These are phyloP conservation scores for Gallinago undulata DNA, from an alignment of 2,113 vertebrate genomes.

Conservation along the genomic window DNA sequence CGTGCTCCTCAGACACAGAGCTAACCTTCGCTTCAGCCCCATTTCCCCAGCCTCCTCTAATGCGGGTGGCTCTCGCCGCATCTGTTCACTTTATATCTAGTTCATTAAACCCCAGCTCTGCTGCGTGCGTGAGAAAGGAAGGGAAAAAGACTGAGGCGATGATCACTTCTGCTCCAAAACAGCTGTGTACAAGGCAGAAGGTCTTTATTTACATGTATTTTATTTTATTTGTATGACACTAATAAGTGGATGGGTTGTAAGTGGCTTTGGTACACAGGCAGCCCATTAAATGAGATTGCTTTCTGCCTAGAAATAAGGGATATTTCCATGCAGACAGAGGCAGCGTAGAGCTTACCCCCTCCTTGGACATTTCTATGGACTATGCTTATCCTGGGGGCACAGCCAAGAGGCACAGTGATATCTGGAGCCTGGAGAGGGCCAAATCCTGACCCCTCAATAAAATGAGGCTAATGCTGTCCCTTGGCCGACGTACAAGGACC, in stretches of 20 bases:
- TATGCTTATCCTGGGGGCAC: background rate
- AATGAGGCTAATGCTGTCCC: background rate
- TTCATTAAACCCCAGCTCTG: conserved; percentile 18
- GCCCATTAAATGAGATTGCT: background rate
- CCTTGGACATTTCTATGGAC: background rate
- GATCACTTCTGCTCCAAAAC: background rate
- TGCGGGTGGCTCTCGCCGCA: background rate
- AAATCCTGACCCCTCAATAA: background rate
- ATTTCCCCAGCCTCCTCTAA: background rate
- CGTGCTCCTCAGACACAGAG: background rate
- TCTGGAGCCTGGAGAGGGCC: background rate
- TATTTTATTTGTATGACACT: conserved; percentile 47
- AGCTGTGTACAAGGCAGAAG: conserved; percentile 33
- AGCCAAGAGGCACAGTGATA: background rate
- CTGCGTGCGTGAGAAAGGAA: background rate
- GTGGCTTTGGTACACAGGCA: background rate
- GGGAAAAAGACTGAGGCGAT: background rate
- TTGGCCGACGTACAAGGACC: background rate
- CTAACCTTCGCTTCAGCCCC: background rate
- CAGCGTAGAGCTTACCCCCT: background rate
- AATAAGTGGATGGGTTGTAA: conserved; percentile 46
- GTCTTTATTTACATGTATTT: conserved; percentile 26
- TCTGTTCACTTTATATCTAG: background rate
- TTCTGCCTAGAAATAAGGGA: background rate
- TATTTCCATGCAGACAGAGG: background rate